Evolutionary conservation across 2,888 invertebrate genomes (phyloP).

Genomic region (Apomyelois bistriatella): DNA sequence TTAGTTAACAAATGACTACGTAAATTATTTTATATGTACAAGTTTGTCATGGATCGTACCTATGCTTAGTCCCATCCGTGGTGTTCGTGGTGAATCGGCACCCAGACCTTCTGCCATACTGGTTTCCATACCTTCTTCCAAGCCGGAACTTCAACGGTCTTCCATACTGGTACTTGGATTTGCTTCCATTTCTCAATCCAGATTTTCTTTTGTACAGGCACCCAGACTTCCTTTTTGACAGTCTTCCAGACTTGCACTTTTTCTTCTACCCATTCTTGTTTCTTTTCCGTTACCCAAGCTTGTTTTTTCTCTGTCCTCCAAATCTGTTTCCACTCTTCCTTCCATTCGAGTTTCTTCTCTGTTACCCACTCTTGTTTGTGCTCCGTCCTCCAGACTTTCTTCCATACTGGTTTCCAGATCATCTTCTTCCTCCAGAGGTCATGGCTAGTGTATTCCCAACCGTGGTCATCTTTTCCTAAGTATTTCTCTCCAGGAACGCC

Average conservation of each 20-base stretch:
- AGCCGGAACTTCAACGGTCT: conserved; percentile 86
- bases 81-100: conserved; percentile 83
- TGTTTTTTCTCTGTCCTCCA: conserved; percentile 86
- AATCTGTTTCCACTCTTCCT: conserved; percentile 83
- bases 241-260: conserved; percentile 77
- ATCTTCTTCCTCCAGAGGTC: conserved; percentile 85
- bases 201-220: conserved; percentile 82
- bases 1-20: conserved; percentile 71
- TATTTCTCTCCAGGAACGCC: conserved; percentile 82
- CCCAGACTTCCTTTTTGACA: conserved; percentile 83
- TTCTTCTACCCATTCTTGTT: conserved; percentile 81
- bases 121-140: conserved; percentile 93
- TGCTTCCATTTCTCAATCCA: conserved; percentile 87
- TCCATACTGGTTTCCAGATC: conserved; percentile 86
- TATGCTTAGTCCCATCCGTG: conserved; percentile 73
- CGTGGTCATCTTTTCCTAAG: conserved; percentile 82
- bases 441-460: conserved; percentile 84
- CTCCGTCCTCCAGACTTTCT: conserved; percentile 79
- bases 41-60: conserved; percentile 37
- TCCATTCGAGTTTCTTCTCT: conserved; percentile 84
- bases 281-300: conserved; percentile 85
- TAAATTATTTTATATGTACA: conserved; percentile 50
- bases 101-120: conserved; percentile 92
- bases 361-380: conserved; percentile 81
- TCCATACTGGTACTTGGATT: conserved; percentile 85